Evolutionary conservation across 2,888 invertebrate species (phyloP).

Genomic region (Athalia rosae): DNA sequence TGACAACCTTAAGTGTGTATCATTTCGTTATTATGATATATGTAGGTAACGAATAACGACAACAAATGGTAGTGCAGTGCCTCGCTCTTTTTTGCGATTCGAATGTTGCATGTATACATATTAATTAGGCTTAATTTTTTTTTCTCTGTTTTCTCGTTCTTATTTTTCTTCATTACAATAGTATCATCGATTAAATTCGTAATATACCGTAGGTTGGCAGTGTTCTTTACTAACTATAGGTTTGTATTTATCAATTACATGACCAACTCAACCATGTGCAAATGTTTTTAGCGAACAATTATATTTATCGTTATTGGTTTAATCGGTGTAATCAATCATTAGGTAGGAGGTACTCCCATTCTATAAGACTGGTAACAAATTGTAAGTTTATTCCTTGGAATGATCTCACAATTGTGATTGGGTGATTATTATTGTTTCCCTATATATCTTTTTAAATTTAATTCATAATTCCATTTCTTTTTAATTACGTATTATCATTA

Average conservation of each 20-base stretch:
- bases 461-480: no score
- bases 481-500: neutral
- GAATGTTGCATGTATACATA: neutral
- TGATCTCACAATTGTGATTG: no score
- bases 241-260: conserved; percentile 20
- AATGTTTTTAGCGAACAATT: conserved; percentile 49
- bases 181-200: conserved; percentile 63
- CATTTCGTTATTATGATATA: conserved; percentile 20
- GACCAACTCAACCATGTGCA: neutral
- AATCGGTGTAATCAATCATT: neutral
- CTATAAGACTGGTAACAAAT: neutral
- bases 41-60: conserved; percentile 23
- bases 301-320: conserved; percentile 28
- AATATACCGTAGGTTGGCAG: conserved; percentile 67
- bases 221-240: conserved; percentile 63
- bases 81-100: neutral
- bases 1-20: conserved; percentile 40
- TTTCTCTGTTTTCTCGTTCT: neutral
- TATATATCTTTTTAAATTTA: no score
- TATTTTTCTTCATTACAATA: neutral
- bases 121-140: conserved; percentile 16
- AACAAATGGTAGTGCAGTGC: conserved; percentile 31
- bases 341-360: neutral
- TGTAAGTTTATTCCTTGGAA: no score
- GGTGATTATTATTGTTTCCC: no score